Evolutionary conservation across 2,797 vertebrate species (phyloP), one percentile per base, ranked within the genome.

Genomic region (Galaxias olidus): DNA sequence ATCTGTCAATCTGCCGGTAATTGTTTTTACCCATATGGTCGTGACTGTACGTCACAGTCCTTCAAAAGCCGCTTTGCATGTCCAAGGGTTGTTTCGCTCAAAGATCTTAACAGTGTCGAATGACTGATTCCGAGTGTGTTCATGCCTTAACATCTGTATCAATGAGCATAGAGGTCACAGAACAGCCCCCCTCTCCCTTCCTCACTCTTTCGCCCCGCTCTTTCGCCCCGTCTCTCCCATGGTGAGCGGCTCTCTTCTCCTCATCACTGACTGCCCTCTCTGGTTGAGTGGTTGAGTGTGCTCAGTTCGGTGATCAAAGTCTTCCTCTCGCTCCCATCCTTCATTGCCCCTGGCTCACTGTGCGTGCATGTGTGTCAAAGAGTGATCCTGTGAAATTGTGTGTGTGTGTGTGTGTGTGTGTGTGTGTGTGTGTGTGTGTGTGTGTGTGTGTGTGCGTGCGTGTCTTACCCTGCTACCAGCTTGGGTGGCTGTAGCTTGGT

Each of bases 301-400:
- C 82, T 88, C 84, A 86, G 84, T 86, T 87, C 84, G 77, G 85
- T 88, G 90, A 92, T 92, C 88, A 91, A 90, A 91, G 89, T 88
- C 86, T 86, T 91, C 85, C 85, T 82, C 80, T 48, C 73, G 82
- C 83, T 90, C 84, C 86, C 87, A 83, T 88, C 84, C 82, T 88
- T 84, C 85, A 82, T 85, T 73, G 81, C 82, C 82, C 81, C 80
- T 72, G 80, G 80, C 78, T 82, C 58, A 82, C 51, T 71, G 49
- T 67, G 14, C 77, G 66, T 68, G 68, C 8, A 60, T 53, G 58
- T 69, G 68, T 65, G 45, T 61, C 30, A 30, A 30, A 30, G 30
- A 30, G 30, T 30, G 30, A 46, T 55, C 45, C 13, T 46, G 45
- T 10, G 45, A 46, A 46, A 13, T 10, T 19, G 44, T 44, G 40